These are phyloP conservation scores for Poeciliopsis gracilis DNA, from an alignment of 2,797 vertebrate genomes.

Conservation along the genomic window DNA sequence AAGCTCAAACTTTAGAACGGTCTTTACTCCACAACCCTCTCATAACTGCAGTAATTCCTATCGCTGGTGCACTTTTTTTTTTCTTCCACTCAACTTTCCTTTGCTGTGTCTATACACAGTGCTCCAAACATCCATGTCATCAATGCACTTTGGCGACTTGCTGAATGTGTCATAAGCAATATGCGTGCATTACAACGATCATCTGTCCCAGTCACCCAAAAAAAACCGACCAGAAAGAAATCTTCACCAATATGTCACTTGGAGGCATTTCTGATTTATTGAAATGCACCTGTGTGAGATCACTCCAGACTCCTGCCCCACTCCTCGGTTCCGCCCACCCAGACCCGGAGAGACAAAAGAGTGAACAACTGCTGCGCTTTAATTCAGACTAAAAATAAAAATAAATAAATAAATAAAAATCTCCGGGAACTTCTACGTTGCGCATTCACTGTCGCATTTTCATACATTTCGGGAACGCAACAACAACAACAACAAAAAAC, in stretches of 20 bases:
- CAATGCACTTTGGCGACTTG: neutral
- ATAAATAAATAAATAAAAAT: neutral
- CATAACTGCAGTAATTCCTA: neutral
- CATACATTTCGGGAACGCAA: neutral
- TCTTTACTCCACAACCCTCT: neutral
- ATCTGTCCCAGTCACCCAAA: neutral
- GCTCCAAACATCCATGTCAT: neutral
- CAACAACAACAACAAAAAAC: neutral
- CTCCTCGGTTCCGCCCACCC: constrained; percentile 7
- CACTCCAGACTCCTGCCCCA: constrained; percentile 54
- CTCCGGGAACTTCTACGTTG: constrained; percentile 11
- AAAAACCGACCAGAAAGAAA: neutral
- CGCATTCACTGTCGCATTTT: constrained; percentile 1
- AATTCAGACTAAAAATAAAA: neutral
- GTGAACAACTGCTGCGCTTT: constrained; percentile 12
- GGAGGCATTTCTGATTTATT: neutral
- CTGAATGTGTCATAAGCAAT: neutral
- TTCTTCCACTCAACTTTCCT: neutral
- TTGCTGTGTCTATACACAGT: too few species aligned
- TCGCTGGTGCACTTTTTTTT: neutral
- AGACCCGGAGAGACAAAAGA: constrained; percentile 43
- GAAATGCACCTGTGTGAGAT: constrained; percentile 54
- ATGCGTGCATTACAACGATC: neutral
- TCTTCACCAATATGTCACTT: neutral
- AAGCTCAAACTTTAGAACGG: neutral